Percentiles rank a stretch among this genome's conserved stretches.
Evolutionary conservation across 2,113 vertebrate genomes (phyloP).

Genomic region (Struthio camelus): DNA sequence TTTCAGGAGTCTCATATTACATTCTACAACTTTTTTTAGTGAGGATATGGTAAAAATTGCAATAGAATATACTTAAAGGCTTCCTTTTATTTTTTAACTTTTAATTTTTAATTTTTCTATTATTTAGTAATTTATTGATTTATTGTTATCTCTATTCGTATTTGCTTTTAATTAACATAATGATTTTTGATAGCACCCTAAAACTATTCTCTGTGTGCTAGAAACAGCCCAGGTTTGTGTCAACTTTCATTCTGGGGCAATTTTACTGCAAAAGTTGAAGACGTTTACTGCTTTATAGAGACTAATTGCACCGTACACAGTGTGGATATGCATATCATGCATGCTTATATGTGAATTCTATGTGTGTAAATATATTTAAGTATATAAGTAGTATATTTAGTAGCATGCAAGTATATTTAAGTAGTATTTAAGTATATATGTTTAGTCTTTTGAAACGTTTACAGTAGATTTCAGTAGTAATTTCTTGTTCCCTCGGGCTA

Average conservation of each 20-base stretch:
- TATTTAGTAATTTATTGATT: neutral
- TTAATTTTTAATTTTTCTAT: neutral
- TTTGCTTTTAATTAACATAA: neutral
- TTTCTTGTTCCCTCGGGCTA: neutral
- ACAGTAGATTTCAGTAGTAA: neutral
- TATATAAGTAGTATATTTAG: neutral
- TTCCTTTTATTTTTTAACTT: neutral
- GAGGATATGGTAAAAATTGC: neutral
- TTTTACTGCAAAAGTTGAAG: neutral
- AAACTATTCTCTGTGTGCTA: neutral
- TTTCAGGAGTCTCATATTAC: neutral
- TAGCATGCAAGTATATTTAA: too few species aligned
- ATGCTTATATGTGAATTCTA: neutral
- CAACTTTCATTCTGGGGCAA: neutral
- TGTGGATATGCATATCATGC: neutral
- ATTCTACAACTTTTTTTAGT: neutral
- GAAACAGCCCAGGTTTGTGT: neutral
- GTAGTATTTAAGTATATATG: too few species aligned
- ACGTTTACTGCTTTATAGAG: neutral
- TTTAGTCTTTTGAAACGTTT: neutral
- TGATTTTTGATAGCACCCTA: neutral
- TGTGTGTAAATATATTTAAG: neutral
- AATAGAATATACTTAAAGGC: neutral
- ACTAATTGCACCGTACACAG: neutral
- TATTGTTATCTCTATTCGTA: neutral